phyloP scores from a whole-genome alignment of 1,140 invertebrate species.

The Dryas iulia region DNA sequence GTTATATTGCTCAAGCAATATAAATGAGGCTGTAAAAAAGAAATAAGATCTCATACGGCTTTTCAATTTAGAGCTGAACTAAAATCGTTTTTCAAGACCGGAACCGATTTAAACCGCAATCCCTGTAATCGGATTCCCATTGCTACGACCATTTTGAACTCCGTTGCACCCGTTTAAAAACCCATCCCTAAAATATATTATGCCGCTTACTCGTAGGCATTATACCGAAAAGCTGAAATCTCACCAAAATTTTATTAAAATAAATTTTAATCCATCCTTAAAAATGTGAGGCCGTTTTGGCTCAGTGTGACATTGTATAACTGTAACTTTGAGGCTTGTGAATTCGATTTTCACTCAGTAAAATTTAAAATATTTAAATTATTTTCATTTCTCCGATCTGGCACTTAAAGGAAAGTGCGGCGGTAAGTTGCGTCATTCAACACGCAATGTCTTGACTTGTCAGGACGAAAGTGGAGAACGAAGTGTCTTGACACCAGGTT shows the following conservation, averaged over 20 bases:
- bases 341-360: too few species aligned
- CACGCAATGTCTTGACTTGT: too few species aligned
- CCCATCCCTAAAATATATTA: conserved; percentile 13
- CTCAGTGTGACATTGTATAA: too few species aligned
- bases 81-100: conserved; percentile 25
- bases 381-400: too few species aligned
- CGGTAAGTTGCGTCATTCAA: too few species aligned
- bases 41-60: conserved; percentile 11
- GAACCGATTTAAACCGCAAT: conserved; percentile 13
- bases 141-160: conserved; percentile 13
- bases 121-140: conserved; percentile 16
- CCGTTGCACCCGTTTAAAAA: conserved; percentile 15
- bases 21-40: conserved; percentile 8
- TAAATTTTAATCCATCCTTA: too few species aligned
- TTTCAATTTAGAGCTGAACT: conserved; percentile 8
- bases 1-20: neutral
- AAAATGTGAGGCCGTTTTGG: too few species aligned
- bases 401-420: too few species aligned
- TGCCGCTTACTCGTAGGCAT: neutral
- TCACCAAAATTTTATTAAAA: neutral
- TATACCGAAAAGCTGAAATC: neutral
- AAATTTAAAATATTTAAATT: too few species aligned
- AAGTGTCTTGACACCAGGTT: too few species aligned
- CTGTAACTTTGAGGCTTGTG: too few species aligned
- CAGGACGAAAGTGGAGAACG: too few species aligned